Conservation (phyloP, 2,113 vertebrate species). For the Paramormyrops kingsleyae region DNA sequence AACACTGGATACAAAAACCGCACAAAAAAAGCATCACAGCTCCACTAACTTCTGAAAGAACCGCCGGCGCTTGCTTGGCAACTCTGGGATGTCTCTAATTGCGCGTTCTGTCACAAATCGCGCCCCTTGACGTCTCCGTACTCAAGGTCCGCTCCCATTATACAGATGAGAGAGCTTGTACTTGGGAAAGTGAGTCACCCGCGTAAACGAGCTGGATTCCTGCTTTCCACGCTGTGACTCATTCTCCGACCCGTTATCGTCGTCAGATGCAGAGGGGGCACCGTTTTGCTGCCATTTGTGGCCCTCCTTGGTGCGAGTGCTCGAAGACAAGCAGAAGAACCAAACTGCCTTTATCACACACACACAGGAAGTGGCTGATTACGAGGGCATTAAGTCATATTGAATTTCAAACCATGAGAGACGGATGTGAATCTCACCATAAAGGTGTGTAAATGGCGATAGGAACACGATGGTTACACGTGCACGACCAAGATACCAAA, state of each 20-base stretch:
- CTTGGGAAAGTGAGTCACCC: slow-evolving; percentile 4
- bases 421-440: not conserved
- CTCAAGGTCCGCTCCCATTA: not conserved
- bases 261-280: not conserved
- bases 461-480: not conserved
- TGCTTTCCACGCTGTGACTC: not conserved
- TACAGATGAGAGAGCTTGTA: not conserved
- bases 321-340: not conserved
- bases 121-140: not conserved
- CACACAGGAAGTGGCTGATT: not conserved
- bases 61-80: not conserved
- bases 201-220: not conserved
- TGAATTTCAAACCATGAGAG: not conserved
- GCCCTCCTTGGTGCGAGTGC: not conserved
- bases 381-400: not conserved
- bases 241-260: no score
- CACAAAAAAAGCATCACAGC: not conserved
- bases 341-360: not conserved
- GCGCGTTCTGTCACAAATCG: not conserved
- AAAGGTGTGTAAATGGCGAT: not conserved
- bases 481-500: not conserved
- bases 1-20: not conserved
- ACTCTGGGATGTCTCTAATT: not conserved
- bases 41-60: not conserved
- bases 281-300: not conserved